Evolutionary conservation across 2,113 vertebrate species (phyloP).

Genomic region (Albula glossodonta): DNA sequence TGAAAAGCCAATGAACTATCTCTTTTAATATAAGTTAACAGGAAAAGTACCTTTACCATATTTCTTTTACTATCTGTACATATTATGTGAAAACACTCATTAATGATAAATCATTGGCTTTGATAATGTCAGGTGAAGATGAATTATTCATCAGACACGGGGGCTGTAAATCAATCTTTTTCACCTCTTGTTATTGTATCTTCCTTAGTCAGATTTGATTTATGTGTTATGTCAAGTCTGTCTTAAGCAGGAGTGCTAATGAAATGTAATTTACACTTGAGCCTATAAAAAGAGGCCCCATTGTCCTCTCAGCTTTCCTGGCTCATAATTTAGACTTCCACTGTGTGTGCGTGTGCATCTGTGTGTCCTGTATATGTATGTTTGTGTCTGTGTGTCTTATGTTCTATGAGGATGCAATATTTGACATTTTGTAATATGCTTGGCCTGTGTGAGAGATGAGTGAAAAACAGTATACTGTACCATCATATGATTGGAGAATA

Average conservation of each 20-base stretch:
- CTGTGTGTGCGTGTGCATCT: neutral
- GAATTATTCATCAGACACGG: constrained; percentile 19
- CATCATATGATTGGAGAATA: neutral
- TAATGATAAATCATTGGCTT: neutral
- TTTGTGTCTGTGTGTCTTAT: neutral
- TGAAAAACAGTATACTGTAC: neutral
- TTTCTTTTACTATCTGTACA: neutral
- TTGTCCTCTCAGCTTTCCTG: neutral
- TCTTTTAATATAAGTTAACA: neutral
- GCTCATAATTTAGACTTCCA: constrained; percentile 1
- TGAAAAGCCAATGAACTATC: neutral
- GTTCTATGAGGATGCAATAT: neutral
- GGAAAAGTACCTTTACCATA: neutral
- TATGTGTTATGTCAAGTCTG: constrained; percentile 8
- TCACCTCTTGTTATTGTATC: constrained; percentile 16
- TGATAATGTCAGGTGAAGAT: neutral
- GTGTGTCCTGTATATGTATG: neutral
- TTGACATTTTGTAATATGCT: neutral
- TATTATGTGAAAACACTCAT: neutral
- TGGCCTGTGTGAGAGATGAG: neutral
- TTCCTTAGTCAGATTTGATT: constrained; percentile 10
- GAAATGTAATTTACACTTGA: neutral
- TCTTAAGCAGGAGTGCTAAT: constrained; percentile 15
- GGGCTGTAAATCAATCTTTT: constrained; percentile 17
- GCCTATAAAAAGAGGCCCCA: neutral